Percentiles rank a stretch among this genome's conserved stretches.
These are phyloP conservation scores for Pangasius larnaudii DNA, from an alignment of 2,797 vertebrate species.

Conservation along the genomic window DNA sequence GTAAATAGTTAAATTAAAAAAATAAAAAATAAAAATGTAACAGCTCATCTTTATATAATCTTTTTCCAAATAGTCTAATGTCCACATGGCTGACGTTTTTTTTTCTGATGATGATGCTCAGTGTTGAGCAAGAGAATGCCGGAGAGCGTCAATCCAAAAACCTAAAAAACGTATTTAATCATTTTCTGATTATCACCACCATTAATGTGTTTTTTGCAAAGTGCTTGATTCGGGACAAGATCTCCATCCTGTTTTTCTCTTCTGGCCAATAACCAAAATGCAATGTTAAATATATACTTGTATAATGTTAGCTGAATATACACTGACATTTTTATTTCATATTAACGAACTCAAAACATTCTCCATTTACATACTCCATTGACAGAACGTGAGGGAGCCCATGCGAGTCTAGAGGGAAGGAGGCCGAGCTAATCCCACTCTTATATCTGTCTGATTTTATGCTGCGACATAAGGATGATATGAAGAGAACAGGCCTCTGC, in stretches of 20 bases:
- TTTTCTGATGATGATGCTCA: not conserved
- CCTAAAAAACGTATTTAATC: not conserved
- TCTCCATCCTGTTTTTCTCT: not conserved
- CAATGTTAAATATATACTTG: not conserved
- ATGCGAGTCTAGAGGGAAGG: not conserved
- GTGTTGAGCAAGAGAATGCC: not conserved
- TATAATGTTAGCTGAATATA: not conserved
- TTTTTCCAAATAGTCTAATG: not conserved
- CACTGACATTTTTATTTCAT: not conserved
- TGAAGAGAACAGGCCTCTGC: not conserved
- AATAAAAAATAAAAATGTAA: not conserved
- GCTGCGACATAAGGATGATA: not conserved
- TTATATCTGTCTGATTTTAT: not conserved
- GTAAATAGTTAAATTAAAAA: too few relatives aligned
- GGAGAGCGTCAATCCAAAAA: not conserved
- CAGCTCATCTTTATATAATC: not conserved
- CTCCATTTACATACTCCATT: not conserved
- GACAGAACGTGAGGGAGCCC: not conserved
- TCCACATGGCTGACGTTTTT: not conserved
- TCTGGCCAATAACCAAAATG: not conserved
- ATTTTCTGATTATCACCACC: not conserved
- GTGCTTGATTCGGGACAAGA: not conserved
- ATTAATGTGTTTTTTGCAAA: not conserved
- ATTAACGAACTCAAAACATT: not conserved
- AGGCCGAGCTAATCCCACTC: not conserved